Evolutionary conservation across 2,888 invertebrate species (phyloP), one percentile per base, ranked within the genome.

Genomic region (Philopedon plagiatum): DNA sequence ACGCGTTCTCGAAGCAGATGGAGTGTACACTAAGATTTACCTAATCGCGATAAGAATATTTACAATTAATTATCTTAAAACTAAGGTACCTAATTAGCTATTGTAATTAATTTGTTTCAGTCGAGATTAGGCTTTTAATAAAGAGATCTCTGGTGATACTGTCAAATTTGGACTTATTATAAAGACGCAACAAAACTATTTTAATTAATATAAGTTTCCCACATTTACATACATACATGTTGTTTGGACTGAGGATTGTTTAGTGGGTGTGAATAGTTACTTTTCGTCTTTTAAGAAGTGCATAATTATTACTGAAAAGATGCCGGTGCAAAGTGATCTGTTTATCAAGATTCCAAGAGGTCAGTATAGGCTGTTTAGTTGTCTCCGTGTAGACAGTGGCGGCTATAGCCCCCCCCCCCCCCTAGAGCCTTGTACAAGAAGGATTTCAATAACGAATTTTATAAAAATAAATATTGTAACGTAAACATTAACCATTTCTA

Each of bases 341-440:
- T 11, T 44, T 15, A 46, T 61, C 5, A 61, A 15, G 7, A 61
- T 61, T 18, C 44, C 61, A n/a, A 61, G 61, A 46, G 61, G 61
- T 61, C 3, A 32, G 61, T 61, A 15, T 60, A n/a, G n/a, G n/a
- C n/a, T n/a, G n/a, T n/a, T n/a, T n/a, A n/a, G n/a, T n/a, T n/a
- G n/a, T n/a, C n/a, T n/a, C n/a, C n/a, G n/a, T n/a, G n/a, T n/a
- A n/a, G n/a, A n/a, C n/a, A n/a, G n/a, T n/a, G n/a, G n/a, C n/a
- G n/a, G n/a, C n/a, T n/a, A n/a, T n/a, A n/a, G n/a, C n/a, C n/a
- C n/a, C n/a, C n/a, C n/a, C n/a, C n/a, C n/a, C n/a, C n/a, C n/a
- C n/a, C n/a, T n/a, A n/a, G n/a, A n/a, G n/a, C n/a, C n/a, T n/a
- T n/a, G n/a, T n/a, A n/a, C n/a, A n/a, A n/a, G n/a, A n/a, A n/a